Conservation (phyloP, 2,797 vertebrate genomes). For the Toxotes lorentzi region DNA sequence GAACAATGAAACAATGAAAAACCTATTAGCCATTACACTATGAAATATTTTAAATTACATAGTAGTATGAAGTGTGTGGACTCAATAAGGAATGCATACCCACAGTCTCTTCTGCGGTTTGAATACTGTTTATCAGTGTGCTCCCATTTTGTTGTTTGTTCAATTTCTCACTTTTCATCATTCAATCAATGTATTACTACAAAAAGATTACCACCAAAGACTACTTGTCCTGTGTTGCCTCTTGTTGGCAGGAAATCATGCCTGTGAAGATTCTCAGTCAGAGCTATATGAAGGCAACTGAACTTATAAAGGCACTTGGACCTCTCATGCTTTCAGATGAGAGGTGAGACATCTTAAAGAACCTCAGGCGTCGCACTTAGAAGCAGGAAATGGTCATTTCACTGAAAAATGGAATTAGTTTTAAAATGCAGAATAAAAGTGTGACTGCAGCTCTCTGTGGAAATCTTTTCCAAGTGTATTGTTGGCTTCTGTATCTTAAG, state of each 20-base stretch:
- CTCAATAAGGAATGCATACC: not conserved
- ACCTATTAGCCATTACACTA: not conserved
- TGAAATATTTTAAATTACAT: not conserved
- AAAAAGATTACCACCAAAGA: not conserved
- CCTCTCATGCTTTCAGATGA: no score
- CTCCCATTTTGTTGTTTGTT: not conserved
- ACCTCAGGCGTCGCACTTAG: no score
- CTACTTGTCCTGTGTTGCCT: conserved; percentile 12
- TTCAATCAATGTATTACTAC: not conserved
- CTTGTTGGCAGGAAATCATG: not conserved
- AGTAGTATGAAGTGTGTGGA: not conserved
- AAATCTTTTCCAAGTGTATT: not conserved
- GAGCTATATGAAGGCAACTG: no score
- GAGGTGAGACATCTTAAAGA: no score
- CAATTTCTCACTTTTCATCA: not conserved
- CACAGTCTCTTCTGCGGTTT: not conserved
- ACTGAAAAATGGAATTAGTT: not conserved
- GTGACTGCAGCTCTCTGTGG: not conserved
- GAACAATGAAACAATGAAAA: not conserved
- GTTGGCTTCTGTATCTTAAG: not conserved
- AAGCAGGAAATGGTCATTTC: not conserved
- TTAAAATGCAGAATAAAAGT: not conserved
- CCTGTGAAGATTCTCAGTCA: no score
- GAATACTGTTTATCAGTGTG: not conserved
- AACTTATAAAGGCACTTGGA: no score